These are phyloP conservation scores for Haemorhous mexicanus DNA, from an alignment of 2,113 vertebrate genomes.

Conservation along the genomic window DNA sequence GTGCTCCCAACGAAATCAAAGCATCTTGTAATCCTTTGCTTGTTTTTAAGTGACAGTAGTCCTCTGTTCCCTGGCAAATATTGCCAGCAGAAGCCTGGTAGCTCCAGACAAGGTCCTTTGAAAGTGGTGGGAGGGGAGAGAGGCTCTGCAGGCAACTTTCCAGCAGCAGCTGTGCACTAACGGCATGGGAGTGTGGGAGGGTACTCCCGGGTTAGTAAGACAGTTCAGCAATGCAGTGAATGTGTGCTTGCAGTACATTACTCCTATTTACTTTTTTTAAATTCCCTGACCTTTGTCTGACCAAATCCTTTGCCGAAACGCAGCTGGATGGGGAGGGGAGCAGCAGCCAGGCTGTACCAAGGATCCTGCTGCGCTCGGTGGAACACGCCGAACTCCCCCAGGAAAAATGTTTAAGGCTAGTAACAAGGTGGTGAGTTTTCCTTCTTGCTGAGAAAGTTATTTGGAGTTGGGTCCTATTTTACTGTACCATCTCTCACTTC, in stretches of 20 bases:
- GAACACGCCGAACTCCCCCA: accelerated
- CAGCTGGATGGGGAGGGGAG: constrained; percentile 10
- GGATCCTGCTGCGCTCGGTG: not conserved
- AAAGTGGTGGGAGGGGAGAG: constrained; percentile 2
- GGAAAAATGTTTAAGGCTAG: constrained; percentile 19
- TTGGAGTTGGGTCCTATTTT: not conserved
- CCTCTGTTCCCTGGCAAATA: constrained; percentile 12
- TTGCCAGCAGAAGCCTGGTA: constrained; percentile 18
- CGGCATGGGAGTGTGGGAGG: constrained; percentile 24
- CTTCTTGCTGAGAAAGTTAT: constrained; percentile 1
- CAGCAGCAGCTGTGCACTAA: constrained; percentile 35
- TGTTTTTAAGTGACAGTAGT: constrained; percentile 28
- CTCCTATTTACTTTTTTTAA: not conserved
- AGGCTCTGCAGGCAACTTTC: constrained; percentile 23
- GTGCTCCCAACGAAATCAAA: constrained; percentile 1
- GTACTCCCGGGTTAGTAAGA: not conserved
- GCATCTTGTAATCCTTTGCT: constrained; percentile 16
- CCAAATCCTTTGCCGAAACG: not conserved
- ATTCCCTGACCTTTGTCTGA: constrained; percentile 24
- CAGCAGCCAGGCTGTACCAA: not conserved
- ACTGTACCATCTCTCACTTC: not conserved
- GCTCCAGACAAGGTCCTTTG: constrained; percentile 11
- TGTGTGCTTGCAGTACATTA: not conserved
- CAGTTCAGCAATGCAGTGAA: constrained; percentile 28
- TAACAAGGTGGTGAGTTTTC: not conserved